Percentiles rank a stretch among this genome's conserved stretches.
Evolutionary conservation across 2,888 invertebrate genomes (phyloP).

Genomic region (Orthosia cruda): DNA sequence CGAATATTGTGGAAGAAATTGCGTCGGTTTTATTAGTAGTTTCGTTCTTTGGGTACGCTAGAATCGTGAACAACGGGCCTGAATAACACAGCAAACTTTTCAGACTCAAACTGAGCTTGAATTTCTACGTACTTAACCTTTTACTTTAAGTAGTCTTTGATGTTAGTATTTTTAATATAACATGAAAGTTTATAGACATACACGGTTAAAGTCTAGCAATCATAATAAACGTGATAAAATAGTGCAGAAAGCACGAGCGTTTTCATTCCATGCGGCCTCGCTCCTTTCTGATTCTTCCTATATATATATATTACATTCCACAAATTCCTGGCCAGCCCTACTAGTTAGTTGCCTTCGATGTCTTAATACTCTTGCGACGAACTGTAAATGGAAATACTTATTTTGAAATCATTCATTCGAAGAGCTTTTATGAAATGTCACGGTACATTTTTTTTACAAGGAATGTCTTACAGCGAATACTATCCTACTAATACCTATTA

Average conservation of each 20-base stretch:
- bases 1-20: background rate
- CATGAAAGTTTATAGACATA: slow-evolving; percentile 6
- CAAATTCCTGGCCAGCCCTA: background rate
- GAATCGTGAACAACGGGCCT: background rate
- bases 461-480: background rate
- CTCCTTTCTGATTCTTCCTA: background rate
- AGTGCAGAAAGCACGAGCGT: background rate
- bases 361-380: slow-evolving; percentile 6
- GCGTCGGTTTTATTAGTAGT: background rate
- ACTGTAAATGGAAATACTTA: background rate
- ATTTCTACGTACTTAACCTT: slow-evolving; percentile 16
- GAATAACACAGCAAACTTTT: background rate
- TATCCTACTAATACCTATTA: too few relatives aligned
- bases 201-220: background rate
- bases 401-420: background rate
- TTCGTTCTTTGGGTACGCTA: background rate
- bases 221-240: slow-evolving; percentile 29
- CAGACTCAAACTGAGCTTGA: background rate
- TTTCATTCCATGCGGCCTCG: slow-evolving; percentile 5
- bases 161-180: slow-evolving; percentile 14
- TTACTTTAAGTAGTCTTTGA: background rate
- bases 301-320: background rate
- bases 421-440: background rate
- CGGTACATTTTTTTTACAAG: background rate
- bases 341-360: background rate